These are phyloP conservation scores for Pyrgus malvae DNA, from an alignment of 2,888 invertebrate species.

Conservation along the genomic window DNA sequence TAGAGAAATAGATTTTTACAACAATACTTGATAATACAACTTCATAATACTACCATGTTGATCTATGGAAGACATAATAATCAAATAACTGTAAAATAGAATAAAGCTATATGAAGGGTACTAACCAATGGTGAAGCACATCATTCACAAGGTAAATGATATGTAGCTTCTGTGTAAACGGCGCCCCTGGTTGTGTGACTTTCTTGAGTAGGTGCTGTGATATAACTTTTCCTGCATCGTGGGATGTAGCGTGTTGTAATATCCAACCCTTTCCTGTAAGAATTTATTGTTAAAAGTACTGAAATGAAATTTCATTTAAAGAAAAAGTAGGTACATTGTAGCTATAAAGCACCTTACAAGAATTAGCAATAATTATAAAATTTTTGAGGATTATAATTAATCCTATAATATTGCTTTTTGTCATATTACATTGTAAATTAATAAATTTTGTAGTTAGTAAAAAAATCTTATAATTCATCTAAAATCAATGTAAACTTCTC, in stretches of 20 bases:
- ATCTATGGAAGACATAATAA: background rate
- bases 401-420: no score
- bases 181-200: conserved; percentile 85
- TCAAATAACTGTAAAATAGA: background rate
- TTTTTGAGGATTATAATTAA: no score
- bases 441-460: no score
- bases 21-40: no score
- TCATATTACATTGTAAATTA: no score
- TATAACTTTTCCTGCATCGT: conserved; percentile 92
- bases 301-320: background rate
- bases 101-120: conserved; percentile 40
- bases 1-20: no score
- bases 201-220: conserved; percentile 95
- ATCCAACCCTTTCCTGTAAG: conserved; percentile 96
- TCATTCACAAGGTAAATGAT: conserved; percentile 99
- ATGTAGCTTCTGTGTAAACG: conserved; percentile 96
- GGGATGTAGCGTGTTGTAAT: conserved; percentile 92
- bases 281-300: conserved; percentile 5
- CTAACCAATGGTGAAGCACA: conserved; percentile 98
- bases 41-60: no score
- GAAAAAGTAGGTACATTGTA: no score
- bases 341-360: no score
- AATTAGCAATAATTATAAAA: no score
- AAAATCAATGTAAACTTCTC: no score
- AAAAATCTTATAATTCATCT: no score